A percentile compares a stretch with the other conserved stretches of the same genome.
These are phyloP conservation scores for Noctua pronuba DNA, from an alignment of 2,888 invertebrate species.

Conservation along the genomic window DNA sequence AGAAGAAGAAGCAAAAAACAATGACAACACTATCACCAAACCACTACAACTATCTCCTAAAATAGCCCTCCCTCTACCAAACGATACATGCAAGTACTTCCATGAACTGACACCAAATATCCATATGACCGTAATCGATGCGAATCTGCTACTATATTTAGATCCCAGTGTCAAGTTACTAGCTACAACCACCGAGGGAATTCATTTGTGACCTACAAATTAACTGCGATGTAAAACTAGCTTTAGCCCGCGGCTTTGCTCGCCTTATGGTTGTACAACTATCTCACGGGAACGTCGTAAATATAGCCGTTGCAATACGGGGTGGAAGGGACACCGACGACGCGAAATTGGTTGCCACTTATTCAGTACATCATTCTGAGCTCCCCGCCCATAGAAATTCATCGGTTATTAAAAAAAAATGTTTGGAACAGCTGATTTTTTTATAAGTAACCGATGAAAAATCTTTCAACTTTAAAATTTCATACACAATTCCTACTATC, in stretches of 20 bases:
- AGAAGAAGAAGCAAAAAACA: neutral
- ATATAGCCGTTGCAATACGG: neutral
- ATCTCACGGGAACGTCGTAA: slow-evolving; percentile 11
- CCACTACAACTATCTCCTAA: neutral
- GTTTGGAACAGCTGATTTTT: too few relatives aligned
- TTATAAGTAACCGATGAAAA: too few relatives aligned
- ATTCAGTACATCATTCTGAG: too few relatives aligned
- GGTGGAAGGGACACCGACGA: too few relatives aligned
- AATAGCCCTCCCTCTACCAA: neutral
- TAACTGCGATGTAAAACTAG: slow-evolving; percentile 61
- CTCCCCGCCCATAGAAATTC: too few relatives aligned
- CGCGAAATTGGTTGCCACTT: too few relatives aligned
- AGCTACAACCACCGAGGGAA: slow-evolving; percentile 72
- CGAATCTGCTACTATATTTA: slow-evolving; percentile 71
- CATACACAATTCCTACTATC: neutral
- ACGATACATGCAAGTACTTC: slow-evolving; percentile 9
- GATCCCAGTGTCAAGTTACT: slow-evolving; percentile 66
- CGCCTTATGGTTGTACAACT: neutral
- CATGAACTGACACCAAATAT: slow-evolving; percentile 60
- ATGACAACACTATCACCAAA: neutral
- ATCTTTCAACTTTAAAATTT: slow-evolving; percentile 15
- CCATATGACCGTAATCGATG: slow-evolving; percentile 66
- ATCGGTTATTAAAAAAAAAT: too few relatives aligned
- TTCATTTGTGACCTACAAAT: slow-evolving; percentile 68
- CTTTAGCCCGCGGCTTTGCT: neutral